A percentile compares a stretch with the other conserved stretches of the same genome.
phyloP scores from a whole-genome alignment of 92 coral and sea anemone genomes.

The Umimayanthus chanpuru region DNA sequence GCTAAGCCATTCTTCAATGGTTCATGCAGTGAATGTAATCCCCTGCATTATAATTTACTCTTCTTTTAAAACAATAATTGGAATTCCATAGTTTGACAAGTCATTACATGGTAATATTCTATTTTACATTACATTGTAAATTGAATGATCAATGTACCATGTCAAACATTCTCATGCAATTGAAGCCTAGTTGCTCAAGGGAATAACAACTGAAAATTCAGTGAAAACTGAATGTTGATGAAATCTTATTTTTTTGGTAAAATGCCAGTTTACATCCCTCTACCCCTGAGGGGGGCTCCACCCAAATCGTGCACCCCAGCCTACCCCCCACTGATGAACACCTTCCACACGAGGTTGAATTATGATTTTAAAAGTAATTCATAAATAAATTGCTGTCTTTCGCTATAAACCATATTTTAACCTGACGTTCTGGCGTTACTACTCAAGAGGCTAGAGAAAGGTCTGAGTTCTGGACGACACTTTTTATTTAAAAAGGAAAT shows the following conservation, averaged over 20 bases:
- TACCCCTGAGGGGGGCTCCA: conserved; percentile 36
- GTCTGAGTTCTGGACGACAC: not conserved
- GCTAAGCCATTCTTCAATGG: conserved; percentile 2
- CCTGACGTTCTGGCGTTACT: too few relatives aligned
- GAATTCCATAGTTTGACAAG: not conserved
- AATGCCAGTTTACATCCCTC: not conserved
- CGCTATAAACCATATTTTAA: not conserved
- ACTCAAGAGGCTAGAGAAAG: not conserved
- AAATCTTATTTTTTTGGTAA: not conserved
- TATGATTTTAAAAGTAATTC: too few relatives aligned
- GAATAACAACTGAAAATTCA: not conserved
- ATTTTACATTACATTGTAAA: too few relatives aligned
- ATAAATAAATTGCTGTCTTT: not conserved
- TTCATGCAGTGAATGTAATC: not conserved
- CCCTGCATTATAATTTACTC: not conserved
- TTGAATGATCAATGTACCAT: not conserved
- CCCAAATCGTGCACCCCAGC: conserved; percentile 25
- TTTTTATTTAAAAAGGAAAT: conserved; percentile 21
- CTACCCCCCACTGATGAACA: not conserved
- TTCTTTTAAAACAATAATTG: not conserved
- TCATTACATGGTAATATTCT: too few relatives aligned
- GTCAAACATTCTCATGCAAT: not conserved
- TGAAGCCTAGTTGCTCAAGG: not conserved
- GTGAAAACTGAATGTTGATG: not conserved
- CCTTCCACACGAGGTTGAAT: not conserved